These are phyloP conservation scores for Neogale vison DNA, from an alignment of 2,113 vertebrate genomes.

Conservation along the genomic window DNA sequence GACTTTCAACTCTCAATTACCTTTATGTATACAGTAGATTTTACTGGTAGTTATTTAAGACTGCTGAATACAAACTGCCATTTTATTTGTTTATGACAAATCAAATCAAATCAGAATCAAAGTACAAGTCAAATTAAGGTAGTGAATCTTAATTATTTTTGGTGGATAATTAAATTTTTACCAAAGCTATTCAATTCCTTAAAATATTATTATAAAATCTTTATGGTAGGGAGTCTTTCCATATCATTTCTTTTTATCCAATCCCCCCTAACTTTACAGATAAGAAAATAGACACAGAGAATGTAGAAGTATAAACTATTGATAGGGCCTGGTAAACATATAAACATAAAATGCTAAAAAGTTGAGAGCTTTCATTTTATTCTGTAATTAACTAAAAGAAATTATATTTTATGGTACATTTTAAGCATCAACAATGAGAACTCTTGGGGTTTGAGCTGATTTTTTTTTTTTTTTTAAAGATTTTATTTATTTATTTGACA, in stretches of 20 bases:
- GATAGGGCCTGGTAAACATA: background rate
- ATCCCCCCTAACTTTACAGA: background rate
- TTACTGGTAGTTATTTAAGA: background rate
- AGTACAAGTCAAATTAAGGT: background rate
- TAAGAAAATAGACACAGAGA: constrained; percentile 9
- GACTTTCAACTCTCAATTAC: background rate
- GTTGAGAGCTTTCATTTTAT: background rate
- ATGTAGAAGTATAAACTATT: background rate
- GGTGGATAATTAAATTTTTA: constrained; percentile 1
- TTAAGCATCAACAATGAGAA: background rate
- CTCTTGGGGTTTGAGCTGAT: background rate
- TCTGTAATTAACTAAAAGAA: background rate
- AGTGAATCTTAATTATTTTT: constrained; percentile 1
- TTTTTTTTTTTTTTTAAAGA: background rate
- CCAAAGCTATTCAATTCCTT: background rate
- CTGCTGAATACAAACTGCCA: background rate
- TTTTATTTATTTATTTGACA: too few species aligned
- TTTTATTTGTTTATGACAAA: constrained; percentile 22
- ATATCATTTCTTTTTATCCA: background rate
- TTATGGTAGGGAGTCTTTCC: background rate
- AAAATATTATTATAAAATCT: background rate
- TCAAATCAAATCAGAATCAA: background rate
- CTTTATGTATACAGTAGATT: background rate
- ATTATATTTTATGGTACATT: background rate
- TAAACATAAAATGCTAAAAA: background rate